Conservation (phyloP, 2,888 invertebrate species). For the Cephus sareptanus region DNA sequence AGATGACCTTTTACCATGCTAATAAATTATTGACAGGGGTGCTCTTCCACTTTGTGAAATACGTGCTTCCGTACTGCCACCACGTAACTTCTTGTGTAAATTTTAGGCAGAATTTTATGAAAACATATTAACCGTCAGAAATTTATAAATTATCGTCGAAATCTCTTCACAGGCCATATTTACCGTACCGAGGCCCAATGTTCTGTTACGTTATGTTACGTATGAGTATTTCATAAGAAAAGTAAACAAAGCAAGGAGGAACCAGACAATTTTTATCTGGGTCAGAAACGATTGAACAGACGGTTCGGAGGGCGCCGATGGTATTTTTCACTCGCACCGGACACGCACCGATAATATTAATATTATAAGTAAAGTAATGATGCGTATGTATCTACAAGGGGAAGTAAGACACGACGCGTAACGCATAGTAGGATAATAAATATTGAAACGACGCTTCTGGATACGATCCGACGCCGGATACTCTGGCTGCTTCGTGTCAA, state of each 20-base stretch:
- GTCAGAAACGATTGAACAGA: constrained; percentile 10
- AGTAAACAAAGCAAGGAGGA: not conserved
- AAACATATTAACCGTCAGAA: not conserved
- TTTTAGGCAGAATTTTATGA: not conserved
- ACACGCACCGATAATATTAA: constrained; percentile 29
- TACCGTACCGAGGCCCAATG: not conserved
- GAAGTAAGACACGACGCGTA: not conserved
- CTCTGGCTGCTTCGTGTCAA: constrained; percentile 37
- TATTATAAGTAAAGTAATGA: constrained; percentile 27
- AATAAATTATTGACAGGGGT: constrained; percentile 24
- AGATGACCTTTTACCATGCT: constrained; percentile 54
- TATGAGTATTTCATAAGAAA: not conserved
- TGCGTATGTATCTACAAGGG: not conserved
- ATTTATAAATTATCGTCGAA: not conserved
- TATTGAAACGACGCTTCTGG: constrained; percentile 44
- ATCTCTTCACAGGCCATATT: not conserved
- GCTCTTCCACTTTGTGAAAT: not conserved
- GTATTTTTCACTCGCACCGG: constrained; percentile 28
- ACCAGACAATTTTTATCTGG: not conserved
- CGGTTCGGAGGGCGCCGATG: constrained; percentile 11
- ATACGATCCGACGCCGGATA: constrained; percentile 47
- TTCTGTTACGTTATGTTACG: not conserved
- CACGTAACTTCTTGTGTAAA: not conserved
- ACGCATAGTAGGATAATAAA: constrained; percentile 33
- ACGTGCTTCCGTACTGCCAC: constrained; percentile 7